These are phyloP conservation scores for Ichneumon xanthorius DNA, from an alignment of 2,888 invertebrate genomes.

Conservation along the genomic window DNA sequence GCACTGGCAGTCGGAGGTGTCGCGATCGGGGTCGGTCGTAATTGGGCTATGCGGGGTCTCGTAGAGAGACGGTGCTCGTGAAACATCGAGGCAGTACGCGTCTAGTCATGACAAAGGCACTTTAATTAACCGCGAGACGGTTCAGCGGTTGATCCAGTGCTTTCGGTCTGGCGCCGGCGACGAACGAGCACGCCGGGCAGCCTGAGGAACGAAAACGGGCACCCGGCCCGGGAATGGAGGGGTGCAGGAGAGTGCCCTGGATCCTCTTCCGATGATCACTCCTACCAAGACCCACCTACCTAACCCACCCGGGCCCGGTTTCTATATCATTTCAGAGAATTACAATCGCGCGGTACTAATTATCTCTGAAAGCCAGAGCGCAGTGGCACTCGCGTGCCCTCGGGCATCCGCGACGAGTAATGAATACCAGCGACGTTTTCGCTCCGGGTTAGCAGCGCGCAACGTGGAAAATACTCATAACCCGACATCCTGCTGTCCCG, in stretches of 20 bases:
- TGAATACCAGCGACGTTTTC: constrained; percentile 66
- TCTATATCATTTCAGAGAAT: constrained; percentile 70
- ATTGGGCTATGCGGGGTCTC: constrained; percentile 10
- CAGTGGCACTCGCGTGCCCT: constrained; percentile 49
- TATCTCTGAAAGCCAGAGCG: constrained; percentile 71
- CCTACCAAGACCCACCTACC: constrained; percentile 13
- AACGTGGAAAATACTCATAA: constrained; percentile 25
- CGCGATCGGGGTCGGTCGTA: background rate
- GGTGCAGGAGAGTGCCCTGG: constrained; percentile 12
- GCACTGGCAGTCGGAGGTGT: background rate
- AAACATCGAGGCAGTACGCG: background rate
- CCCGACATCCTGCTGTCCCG: background rate
- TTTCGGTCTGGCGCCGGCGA: constrained; percentile 45
- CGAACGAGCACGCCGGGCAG: background rate
- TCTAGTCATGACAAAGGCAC: constrained; percentile 57
- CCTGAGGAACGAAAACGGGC: constrained; percentile 37
- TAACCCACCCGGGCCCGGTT: background rate
- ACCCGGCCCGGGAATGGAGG: background rate
- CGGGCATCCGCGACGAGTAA: constrained; percentile 55
- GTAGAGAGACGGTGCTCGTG: background rate
- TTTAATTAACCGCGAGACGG: constrained; percentile 73
- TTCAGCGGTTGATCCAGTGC: constrained; percentile 69
- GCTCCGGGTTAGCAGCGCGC: constrained; percentile 44
- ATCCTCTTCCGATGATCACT: constrained; percentile 33
- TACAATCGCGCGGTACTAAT: constrained; percentile 74